Percentiles rank a stretch among this genome's conserved stretches.
Evolutionary conservation across 2,113 vertebrate species (phyloP).

Genomic region (Campylomormyrus numenius): DNA sequence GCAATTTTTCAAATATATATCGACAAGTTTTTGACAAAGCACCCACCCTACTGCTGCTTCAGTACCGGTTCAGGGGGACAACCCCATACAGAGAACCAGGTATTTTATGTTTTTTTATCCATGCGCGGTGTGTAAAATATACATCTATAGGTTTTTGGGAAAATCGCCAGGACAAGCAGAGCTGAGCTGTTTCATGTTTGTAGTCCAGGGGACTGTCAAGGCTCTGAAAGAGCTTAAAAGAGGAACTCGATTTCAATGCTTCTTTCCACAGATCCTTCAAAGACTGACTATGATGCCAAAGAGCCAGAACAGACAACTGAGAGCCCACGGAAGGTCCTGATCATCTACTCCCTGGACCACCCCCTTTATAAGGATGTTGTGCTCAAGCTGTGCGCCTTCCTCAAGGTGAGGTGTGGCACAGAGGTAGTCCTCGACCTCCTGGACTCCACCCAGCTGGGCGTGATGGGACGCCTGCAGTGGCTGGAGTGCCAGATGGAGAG

Average conservation of each 20-base stretch:
- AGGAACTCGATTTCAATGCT: not conserved
- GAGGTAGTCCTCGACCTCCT: conserved; percentile 81
- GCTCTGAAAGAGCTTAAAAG: conserved; percentile 64
- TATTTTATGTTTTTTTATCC: not conserved
- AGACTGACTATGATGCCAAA: not conserved
- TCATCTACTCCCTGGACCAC: conserved; percentile 82
- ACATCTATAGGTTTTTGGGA: not conserved
- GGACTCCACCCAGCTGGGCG: conserved; percentile 67
- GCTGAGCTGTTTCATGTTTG: not conserved
- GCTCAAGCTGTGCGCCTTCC: conserved; percentile 81
- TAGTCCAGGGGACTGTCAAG: not conserved
- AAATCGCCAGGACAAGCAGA: not conserved
- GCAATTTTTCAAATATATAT: not conserved
- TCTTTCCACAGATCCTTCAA: not conserved
- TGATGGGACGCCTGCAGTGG: conserved; percentile 76
- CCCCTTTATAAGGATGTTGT: conserved; percentile 78
- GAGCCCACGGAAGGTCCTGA: not conserved
- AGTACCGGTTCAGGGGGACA: not conserved
- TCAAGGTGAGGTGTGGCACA: conserved; percentile 74
- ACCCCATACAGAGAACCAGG: not conserved
- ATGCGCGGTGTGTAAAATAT: not conserved
- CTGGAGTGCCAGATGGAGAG: conserved; percentile 75
- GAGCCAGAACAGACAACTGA: not conserved
- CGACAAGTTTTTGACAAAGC: not conserved
- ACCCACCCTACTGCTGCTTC: not conserved